These are phyloP conservation scores for Galeopsomyia nigrocyanea DNA, from an alignment of 2,888 invertebrate species.

Conservation along the genomic window DNA sequence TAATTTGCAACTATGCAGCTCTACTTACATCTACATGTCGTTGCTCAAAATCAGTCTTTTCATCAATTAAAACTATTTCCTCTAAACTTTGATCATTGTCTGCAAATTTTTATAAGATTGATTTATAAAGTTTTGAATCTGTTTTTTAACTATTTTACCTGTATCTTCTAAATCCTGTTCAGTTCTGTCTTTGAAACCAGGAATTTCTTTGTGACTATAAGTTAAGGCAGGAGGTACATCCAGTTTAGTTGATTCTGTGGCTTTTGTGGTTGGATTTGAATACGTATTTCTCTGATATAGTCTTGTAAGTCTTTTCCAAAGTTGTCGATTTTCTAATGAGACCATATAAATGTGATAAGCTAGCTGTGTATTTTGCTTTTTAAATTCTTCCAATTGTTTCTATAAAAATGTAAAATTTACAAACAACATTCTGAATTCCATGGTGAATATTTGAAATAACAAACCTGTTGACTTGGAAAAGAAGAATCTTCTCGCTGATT, in stretches of 20 bases:
- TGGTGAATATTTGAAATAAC: conserved; percentile 12
- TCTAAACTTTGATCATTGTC: conserved; percentile 75
- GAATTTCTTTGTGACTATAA: conserved; percentile 55
- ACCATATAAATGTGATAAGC: conserved; percentile 86
- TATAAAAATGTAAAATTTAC: conserved; percentile 65
- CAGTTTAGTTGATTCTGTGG: conserved; percentile 71
- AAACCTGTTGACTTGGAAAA: conserved; percentile 54
- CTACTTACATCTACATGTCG: conserved; percentile 72
- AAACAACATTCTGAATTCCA: not conserved
- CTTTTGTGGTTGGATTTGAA: conserved; percentile 70
- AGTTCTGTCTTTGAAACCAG: conserved; percentile 48
- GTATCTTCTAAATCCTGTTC: conserved; percentile 50
- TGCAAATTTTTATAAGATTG: too few species aligned
- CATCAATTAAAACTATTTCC: conserved; percentile 81
- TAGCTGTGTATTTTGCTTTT: conserved; percentile 82
- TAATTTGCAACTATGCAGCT: not conserved
- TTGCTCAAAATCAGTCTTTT: conserved; percentile 78
- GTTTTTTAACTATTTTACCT: conserved; percentile 50
- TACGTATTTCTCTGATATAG: conserved; percentile 74
- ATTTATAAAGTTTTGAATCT: conserved; percentile 3
- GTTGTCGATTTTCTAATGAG: conserved; percentile 83
- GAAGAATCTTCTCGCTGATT: conserved; percentile 41
- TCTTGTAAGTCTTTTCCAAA: conserved; percentile 81
- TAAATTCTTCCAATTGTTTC: conserved; percentile 78
- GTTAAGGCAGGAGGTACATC: conserved; percentile 57